These are phyloP conservation scores for Podarcis raffonei DNA, from an alignment of 2,113 vertebrate species.

Conservation along the genomic window DNA sequence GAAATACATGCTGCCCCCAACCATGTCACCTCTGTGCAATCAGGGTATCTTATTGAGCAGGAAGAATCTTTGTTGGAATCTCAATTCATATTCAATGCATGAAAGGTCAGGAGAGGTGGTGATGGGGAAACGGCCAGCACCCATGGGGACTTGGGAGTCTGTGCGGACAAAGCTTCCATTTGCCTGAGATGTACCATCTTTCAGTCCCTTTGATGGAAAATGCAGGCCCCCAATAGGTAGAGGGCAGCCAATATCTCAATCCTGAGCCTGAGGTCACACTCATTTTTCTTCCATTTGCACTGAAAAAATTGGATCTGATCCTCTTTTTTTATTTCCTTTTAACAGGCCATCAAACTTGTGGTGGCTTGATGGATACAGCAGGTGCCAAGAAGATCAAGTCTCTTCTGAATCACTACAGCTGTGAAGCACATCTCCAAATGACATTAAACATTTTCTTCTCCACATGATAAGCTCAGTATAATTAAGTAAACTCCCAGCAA, in stretches of 20 bases:
- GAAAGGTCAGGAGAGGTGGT: too few relatives aligned
- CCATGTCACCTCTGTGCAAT: too few relatives aligned
- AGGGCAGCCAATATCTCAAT: not conserved
- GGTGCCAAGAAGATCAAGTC: slow-evolving; percentile 16
- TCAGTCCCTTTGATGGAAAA: not conserved
- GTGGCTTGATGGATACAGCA: slow-evolving; percentile 18
- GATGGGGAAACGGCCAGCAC: too few relatives aligned
- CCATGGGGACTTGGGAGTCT: too few relatives aligned
- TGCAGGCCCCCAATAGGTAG: not conserved
- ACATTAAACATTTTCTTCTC: slow-evolving; percentile 41
- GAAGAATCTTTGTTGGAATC: too few relatives aligned
- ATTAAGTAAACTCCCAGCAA: slow-evolving; percentile 45
- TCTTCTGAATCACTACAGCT: slow-evolving; percentile 30
- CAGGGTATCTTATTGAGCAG: too few relatives aligned
- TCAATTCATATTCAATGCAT: too few relatives aligned
- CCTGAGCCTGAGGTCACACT: not conserved
- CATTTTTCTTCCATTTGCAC: not conserved
- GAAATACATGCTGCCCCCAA: too few relatives aligned
- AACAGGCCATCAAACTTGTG: not conserved
- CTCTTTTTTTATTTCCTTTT: not conserved
- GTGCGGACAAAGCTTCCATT: too few relatives aligned
- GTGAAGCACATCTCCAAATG: slow-evolving; percentile 41
- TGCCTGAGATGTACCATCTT: not conserved
- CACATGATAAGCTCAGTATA: slow-evolving; percentile 18
- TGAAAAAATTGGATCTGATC: not conserved